Evolutionary conservation across 35 echinoderm and acorn worm genomes (phyloP), one percentile per base, ranked within the genome.

Genomic region (Ptychodera flava): DNA sequence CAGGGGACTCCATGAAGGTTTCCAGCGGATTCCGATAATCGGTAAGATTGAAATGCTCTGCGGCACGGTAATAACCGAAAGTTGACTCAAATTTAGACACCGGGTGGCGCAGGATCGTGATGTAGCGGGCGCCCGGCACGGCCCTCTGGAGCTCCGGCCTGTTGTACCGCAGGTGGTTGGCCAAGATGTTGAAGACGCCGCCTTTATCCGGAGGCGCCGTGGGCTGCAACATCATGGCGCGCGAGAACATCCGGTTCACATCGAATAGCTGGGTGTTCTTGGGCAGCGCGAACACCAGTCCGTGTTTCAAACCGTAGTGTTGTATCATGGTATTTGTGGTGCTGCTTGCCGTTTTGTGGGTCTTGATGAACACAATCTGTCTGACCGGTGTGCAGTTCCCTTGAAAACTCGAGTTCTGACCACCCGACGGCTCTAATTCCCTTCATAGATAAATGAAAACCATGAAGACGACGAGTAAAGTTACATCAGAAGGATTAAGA

Each of bases 31-130:
- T n/a, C n/a, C n/a, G n/a, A n/a, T n/a, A n/a, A n/a, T n/a, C n/a
- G n/a, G n/a, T n/a, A n/a, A n/a, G n/a, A n/a, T n/a, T n/a, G n/a
- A n/a, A n/a, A n/a, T n/a, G n/a, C n/a, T n/a, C n/a, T n/a, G n/a
- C 80, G 1, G 35, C 35, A 31, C 31, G 14, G 28, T 34, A 81
- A 77, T 97, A 93, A 28, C 88, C 85, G 53, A 93, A 97, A 16
- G 77, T 86, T 1, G 95, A 97, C 85, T 97, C 95, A 37, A 86
- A 97, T 87, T 91, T 91, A 0, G 82, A 78, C 0, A 90, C 81
- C 15, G 95, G 95, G 31, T 93, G 84, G 31, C 95, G 82, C 29
- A 97, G 34, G 76, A 97, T 91, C 22, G 86, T 97, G 1, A 89
- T 84, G 53, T 85, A 97, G 1, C 87, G 35, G 0, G 92, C 29